Evolutionary conservation across 2,888 invertebrate species (phyloP).

Genomic region (Terebella lapidaria): DNA sequence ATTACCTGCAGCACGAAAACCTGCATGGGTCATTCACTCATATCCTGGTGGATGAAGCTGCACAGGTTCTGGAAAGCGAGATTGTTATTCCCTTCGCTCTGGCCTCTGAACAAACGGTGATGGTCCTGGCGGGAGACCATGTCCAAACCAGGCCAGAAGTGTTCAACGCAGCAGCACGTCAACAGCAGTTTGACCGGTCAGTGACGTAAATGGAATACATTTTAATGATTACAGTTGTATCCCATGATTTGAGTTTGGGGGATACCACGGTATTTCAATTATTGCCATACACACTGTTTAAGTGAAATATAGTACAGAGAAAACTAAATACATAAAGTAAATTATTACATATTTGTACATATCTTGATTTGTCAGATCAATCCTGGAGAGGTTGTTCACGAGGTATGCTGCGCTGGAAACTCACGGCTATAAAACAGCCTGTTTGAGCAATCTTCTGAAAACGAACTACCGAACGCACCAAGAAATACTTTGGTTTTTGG

Average conservation of each 20-base stretch:
- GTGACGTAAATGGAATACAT: neutral
- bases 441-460: conserved; percentile 38
- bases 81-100: conserved; percentile 44
- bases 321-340: no score
- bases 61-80: conserved; percentile 44
- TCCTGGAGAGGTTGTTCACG: conserved; percentile 41
- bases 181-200: conserved; percentile 35
- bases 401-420: conserved; percentile 33
- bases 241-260: no score
- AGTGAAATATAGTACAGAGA: no score
- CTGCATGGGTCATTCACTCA: conserved; percentile 39
- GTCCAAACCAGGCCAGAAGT: conserved; percentile 45
- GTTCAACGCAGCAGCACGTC: conserved; percentile 38
- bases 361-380: no score
- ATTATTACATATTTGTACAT: no score
- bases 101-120: conserved; percentile 41
- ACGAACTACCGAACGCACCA: conserved; percentile 46
- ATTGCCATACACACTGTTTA: no score
- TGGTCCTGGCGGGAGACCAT: conserved; percentile 49
- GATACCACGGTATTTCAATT: no score
- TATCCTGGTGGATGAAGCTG: conserved; percentile 47
- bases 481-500: conserved; percentile 47
- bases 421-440: conserved; percentile 23
- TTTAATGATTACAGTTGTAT: no score
- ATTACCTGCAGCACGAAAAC: conserved; percentile 25